Conservation (phyloP, 2,888 invertebrate species). For the Drosophila emarginata region DNA sequence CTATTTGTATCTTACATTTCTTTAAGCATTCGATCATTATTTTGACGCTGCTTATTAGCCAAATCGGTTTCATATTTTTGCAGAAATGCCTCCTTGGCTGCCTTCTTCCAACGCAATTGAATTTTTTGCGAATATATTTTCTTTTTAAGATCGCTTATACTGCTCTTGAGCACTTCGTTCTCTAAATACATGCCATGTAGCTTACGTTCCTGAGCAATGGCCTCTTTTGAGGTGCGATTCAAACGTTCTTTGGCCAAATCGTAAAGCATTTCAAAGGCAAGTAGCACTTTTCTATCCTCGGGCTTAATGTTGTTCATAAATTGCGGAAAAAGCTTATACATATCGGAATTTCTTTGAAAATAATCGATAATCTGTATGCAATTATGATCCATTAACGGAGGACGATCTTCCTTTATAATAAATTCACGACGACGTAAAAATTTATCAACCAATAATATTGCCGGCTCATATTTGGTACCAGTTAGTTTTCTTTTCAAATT, state of each 20-base stretch:
- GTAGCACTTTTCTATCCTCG: constrained; percentile 41
- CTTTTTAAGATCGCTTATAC: constrained; percentile 19
- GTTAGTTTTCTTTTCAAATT: constrained; percentile 16
- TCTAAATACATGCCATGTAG: constrained; percentile 43
- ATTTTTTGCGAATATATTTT: constrained; percentile 8
- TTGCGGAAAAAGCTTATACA: constrained; percentile 38
- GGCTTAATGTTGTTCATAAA: constrained; percentile 18
- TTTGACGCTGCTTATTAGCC: constrained; percentile 15
- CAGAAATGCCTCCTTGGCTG: constrained; percentile 19
- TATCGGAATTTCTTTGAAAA: constrained; percentile 47
- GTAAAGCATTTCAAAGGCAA: constrained; percentile 42
- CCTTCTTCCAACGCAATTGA: background rate
- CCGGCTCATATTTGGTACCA: constrained; percentile 38
- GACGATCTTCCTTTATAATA: constrained; percentile 38
- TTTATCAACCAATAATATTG: constrained; percentile 39
- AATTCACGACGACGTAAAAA: constrained; percentile 43
- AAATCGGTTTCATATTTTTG: constrained; percentile 32
- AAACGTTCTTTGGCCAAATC: constrained; percentile 42
- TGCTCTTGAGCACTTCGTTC: constrained; percentile 22
- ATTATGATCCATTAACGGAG: constrained; percentile 52
- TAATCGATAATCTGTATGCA: constrained; percentile 58
- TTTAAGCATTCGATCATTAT: constrained; percentile 27
- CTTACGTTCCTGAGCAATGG: constrained; percentile 45
- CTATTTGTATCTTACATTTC: constrained; percentile 40
- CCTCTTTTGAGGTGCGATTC: constrained; percentile 30